Evolutionary conservation across 1,140 invertebrate genomes (phyloP).

Genomic region (Berghia stephanieae): DNA sequence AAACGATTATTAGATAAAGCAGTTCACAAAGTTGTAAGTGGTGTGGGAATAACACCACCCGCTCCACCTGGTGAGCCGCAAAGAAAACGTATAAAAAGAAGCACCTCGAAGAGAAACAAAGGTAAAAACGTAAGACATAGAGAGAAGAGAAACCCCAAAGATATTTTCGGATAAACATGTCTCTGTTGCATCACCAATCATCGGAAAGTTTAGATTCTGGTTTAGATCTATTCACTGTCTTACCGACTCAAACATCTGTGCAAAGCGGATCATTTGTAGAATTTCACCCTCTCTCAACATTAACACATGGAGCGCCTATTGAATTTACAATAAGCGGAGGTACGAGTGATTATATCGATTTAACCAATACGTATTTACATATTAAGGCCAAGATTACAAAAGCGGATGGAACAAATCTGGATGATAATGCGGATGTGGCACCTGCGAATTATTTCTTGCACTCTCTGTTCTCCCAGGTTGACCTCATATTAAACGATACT

Average conservation of each 20-base stretch:
- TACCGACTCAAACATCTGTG: too few species aligned
- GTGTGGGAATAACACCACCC: too few species aligned
- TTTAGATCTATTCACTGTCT: background rate
- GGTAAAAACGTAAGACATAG: too few species aligned
- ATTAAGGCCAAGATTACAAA: background rate
- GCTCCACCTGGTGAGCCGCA: slow-evolving; percentile 3
- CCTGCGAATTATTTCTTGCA: slow-evolving; percentile 13
- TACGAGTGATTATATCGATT: too few species aligned
- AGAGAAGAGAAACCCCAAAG: background rate
- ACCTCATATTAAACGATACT: slow-evolving; percentile 12
- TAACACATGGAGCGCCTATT: too few species aligned
- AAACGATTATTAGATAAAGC: slow-evolving; percentile 11
- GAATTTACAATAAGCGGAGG: too few species aligned
- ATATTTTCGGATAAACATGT: slow-evolving; percentile 16
- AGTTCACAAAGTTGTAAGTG: background rate
- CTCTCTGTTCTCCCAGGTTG: slow-evolving; percentile 16
- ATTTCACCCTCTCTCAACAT: too few species aligned
- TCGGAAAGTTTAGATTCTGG: background rate
- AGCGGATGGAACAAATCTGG: too few species aligned
- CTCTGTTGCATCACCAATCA: slow-evolving; percentile 14
- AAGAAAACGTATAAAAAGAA: slow-evolving; percentile 18
- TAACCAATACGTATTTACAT: slow-evolving; percentile 8
- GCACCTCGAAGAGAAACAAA: background rate
- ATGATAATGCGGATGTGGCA: background rate
- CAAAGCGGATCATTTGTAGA: too few species aligned